These are phyloP conservation scores for Frankliniella fusca DNA, from an alignment of 2,888 invertebrate species.

Conservation along the genomic window DNA sequence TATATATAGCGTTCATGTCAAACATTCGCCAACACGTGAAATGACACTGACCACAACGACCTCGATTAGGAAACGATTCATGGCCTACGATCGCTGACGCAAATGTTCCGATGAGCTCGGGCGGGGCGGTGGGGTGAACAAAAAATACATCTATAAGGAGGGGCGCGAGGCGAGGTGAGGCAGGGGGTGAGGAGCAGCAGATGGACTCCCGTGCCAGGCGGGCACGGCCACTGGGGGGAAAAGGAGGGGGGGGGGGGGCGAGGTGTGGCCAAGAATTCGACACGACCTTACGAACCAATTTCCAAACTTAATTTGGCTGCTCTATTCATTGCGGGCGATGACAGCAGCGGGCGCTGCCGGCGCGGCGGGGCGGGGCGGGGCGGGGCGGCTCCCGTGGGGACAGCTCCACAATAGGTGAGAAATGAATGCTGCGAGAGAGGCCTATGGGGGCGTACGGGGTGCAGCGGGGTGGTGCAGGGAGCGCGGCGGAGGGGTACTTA, in stretches of 20 bases:
- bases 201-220: not conserved
- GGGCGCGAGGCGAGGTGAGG: too few species aligned
- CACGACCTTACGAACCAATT: conserved; percentile 18
- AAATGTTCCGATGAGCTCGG: too few species aligned
- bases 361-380: not conserved
- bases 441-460: not conserved
- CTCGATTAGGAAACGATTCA: not conserved
- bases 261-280: conserved; percentile 24
- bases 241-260: not conserved
- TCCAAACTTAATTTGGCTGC: conserved; percentile 21
- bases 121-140: too few species aligned
- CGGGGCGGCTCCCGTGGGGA: not conserved
- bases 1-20: too few species aligned
- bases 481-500: not conserved
- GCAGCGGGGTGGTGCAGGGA: not conserved
- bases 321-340: conserved; percentile 17
- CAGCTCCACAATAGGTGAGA: conserved; percentile 22
- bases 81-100: too few species aligned
- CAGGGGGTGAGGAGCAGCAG: not conserved
- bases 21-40: too few species aligned
- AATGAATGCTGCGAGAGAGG: not conserved
- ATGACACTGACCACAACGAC: not conserved
- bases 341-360: not conserved
- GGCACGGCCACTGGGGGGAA: not conserved
- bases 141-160: not conserved